Base-by-base conservation (phyloP, 2,113 vertebrate genomes). In the Nannobrachium achirus region DNA sequence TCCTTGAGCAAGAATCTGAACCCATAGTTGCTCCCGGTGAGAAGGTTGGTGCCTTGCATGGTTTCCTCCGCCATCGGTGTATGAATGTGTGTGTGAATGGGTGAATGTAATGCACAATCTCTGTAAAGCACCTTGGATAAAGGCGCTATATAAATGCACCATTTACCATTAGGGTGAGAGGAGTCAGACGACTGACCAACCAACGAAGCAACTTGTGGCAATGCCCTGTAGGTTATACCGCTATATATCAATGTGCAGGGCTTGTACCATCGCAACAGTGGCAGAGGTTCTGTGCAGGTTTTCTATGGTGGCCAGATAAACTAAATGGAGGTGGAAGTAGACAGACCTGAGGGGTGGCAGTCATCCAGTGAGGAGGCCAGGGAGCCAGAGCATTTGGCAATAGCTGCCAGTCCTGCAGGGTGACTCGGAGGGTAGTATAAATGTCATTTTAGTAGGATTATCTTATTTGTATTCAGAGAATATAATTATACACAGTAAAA, bases 321-420 rank as follows among this genome's bases (percentile, higher is more conserved):
- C 3, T 59, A 58, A 65, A 8, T 53, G 25, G 67, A 41, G 50
- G 18, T 58, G 10, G 57, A 9, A 13, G n/a, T 4, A 11, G 7
- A 56, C 10, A 16, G 56, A 58, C 66, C 66, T 20, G 40, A 42
- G 63, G n/a, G 33, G 63, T 79, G 76, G 75, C 68, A 39, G 71
- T 41, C 71, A 10, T 61, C 72, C 77, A 70, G 42, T 56, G 63
- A 66, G 75, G 46, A 68, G 51, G 65, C 78, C 71, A 75, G 73
- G 41, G 39, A 59, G 71, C 55, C 71, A 18, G 55, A 18, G 61
- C 8, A 14, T 51, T 52, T 14, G 61, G 71, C 55, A 75, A 62
- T 69, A 71, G 71, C 71, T 72, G 63, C 0, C 15, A 25, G 1
- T n/a, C 53, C 13, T 25, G 13, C 46, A 4, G 25, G 39, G 73